These are phyloP conservation scores for Mesoclemmys tuberculata DNA, from an alignment of 2,113 vertebrate genomes.

Conservation along the genomic window DNA sequence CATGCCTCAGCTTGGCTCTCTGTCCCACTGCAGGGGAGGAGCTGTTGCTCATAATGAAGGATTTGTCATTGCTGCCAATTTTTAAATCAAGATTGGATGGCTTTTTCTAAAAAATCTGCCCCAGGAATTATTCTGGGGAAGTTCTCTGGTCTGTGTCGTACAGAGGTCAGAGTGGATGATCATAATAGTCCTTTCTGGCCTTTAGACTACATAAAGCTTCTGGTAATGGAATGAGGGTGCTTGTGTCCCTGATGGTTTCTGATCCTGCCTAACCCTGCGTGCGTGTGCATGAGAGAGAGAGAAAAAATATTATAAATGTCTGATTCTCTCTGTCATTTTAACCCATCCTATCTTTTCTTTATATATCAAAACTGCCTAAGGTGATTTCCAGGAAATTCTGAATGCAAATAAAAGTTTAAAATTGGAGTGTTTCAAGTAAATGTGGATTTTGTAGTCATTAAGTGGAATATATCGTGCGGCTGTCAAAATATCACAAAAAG, in stretches of 20 bases:
- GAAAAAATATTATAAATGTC: background rate
- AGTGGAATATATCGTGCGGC: background rate
- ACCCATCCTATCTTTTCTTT: rapidly evolving
- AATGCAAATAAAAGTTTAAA: background rate
- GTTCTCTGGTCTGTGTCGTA: background rate
- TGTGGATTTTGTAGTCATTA: background rate
- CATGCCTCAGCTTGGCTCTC: background rate
- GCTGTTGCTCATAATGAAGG: background rate
- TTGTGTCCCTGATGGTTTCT: background rate
- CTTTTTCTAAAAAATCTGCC: background rate
- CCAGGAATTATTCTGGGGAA: background rate
- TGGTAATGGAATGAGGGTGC: background rate
- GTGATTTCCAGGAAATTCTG: background rate
- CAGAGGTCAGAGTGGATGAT: background rate
- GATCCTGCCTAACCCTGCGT: background rate
- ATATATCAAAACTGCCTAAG: background rate
- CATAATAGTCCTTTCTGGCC: background rate
- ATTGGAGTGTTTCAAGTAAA: background rate
- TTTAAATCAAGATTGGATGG: background rate
- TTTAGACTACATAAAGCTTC: background rate
- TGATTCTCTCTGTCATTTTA: background rate
- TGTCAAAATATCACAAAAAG: background rate
- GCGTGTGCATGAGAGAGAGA: background rate
- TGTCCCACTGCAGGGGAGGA: background rate
- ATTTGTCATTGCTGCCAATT: background rate